These are phyloP conservation scores for Todus mexicanus DNA, from an alignment of 2,797 vertebrate genomes.

Conservation along the genomic window DNA sequence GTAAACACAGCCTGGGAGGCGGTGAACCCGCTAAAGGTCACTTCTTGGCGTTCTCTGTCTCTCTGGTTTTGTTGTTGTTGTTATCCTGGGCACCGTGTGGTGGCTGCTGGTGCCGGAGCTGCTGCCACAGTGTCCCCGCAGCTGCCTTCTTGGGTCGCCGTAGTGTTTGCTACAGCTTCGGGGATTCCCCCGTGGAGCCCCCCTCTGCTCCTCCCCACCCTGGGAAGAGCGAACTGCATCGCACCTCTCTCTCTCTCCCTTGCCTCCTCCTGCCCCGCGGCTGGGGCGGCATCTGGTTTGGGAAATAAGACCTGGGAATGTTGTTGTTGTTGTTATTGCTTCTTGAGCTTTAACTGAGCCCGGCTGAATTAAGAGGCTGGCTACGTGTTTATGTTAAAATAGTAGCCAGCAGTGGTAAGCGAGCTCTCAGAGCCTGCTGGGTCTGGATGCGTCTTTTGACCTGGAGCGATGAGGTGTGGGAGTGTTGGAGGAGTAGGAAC, in stretches of 20 bases:
- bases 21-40: neutral
- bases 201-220: too few species aligned
- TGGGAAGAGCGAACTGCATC: neutral
- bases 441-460: neutral
- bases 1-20: neutral
- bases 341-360: neutral
- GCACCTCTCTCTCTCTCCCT: neutral
- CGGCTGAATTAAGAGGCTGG: neutral
- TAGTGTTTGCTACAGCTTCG: neutral
- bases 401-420: neutral
- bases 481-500: neutral
- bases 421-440: neutral
- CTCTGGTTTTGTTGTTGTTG: neutral
- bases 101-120: neutral
- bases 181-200: too few species aligned
- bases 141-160: too few species aligned
- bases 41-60: neutral
- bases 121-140: neutral
- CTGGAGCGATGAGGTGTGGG: neutral
- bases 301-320: neutral
- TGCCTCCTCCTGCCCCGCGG: neutral
- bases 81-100: neutral
- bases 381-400: fast-evolving
- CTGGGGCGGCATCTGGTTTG: neutral
- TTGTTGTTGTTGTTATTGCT: neutral